A percentile compares a stretch with the other conserved stretches of the same genome.
These are phyloP conservation scores for Thryonomys swinderianus DNA, from an alignment of 2,113 vertebrate species.

Conservation along the genomic window DNA sequence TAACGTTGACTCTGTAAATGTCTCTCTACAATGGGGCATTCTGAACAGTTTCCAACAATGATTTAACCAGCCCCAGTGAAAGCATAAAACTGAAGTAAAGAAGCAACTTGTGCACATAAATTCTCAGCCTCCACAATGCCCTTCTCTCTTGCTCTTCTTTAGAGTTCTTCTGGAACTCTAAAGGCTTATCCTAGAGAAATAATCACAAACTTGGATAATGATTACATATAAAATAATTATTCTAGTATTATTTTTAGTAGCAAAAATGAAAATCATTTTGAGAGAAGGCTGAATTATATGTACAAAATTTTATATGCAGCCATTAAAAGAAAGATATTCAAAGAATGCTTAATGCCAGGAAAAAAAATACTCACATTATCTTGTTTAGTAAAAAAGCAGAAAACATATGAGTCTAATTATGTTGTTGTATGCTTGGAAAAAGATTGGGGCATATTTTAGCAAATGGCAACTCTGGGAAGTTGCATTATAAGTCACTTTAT, in stretches of 20 bases:
- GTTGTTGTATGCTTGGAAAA: neutral
- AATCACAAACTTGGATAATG: neutral
- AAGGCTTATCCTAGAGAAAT: neutral
- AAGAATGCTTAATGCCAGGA: neutral
- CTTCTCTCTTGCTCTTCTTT: no score
- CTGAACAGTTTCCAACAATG: neutral
- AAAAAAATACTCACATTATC: neutral
- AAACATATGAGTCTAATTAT: neutral
- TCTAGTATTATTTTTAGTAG: slow-evolving; percentile 4
- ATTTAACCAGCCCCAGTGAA: neutral
- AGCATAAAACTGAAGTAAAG: neutral
- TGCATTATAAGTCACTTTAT: neutral
- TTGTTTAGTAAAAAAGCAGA: neutral
- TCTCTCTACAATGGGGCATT: neutral
- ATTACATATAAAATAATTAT: neutral
- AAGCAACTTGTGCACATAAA: neutral
- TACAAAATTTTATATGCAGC: neutral
- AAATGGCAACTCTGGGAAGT: neutral
- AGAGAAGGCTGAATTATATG: neutral
- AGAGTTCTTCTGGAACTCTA: neutral
- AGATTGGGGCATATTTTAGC: neutral
- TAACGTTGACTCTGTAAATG: neutral
- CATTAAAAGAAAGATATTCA: neutral
- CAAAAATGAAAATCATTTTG: slow-evolving; percentile 19
- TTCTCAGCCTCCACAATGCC: neutral